These are phyloP conservation scores for Drosophila affinis DNA, from an alignment of 2,888 invertebrate genomes.

Conservation along the genomic window DNA sequence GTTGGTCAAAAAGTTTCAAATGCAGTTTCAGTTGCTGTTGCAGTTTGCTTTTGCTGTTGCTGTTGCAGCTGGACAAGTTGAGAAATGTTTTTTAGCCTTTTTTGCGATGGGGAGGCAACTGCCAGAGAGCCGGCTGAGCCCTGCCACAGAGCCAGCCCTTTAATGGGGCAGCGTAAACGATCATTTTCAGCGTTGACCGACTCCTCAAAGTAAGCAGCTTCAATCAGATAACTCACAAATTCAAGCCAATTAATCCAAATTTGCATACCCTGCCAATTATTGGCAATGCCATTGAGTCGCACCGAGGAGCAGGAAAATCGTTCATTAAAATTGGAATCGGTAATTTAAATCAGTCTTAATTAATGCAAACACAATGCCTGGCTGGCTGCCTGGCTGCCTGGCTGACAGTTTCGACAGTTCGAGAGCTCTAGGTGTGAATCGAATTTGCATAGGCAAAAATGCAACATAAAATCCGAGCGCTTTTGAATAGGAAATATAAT, in stretches of 20 bases:
- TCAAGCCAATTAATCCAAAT: constrained; percentile 24
- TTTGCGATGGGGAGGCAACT: background rate
- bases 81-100: constrained; percentile 12
- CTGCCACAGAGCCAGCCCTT: background rate
- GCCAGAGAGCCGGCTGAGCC: background rate
- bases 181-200: background rate
- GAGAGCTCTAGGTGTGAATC: constrained; percentile 23
- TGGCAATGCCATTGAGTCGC: background rate
- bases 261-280: constrained; percentile 11
- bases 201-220: background rate
- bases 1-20: constrained; percentile 47
- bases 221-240: constrained; percentile 17
- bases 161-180: background rate
- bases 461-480: background rate
- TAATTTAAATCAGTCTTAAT: constrained; percentile 23
- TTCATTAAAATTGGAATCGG: constrained; percentile 11
- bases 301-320: background rate
- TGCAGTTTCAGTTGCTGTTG: constrained; percentile 32
- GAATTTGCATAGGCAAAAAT: constrained; percentile 23
- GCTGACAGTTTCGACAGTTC: background rate
- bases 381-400: too few species aligned
- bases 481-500: constrained; percentile 10
- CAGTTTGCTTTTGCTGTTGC: constrained; percentile 16
- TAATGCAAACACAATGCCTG: constrained; percentile 20
- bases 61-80: constrained; percentile 29